A percentile compares a stretch with the other conserved stretches of the same genome.
These are phyloP conservation scores for Poeciliopsis paucimaculata DNA, from an alignment of 2,797 vertebrate genomes.

Conservation along the genomic window DNA sequence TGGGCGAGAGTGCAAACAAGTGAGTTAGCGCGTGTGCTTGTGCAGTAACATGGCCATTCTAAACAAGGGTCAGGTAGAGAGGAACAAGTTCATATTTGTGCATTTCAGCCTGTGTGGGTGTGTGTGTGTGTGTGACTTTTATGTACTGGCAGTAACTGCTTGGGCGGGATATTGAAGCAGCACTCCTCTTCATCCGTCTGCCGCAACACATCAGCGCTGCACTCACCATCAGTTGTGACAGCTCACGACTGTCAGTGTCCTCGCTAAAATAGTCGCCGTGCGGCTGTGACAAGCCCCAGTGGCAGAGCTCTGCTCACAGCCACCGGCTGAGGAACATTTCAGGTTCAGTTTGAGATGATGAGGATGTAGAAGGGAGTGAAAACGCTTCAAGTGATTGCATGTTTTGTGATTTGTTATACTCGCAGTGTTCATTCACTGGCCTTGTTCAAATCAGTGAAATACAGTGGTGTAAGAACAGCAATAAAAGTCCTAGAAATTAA, in stretches of 20 bases:
- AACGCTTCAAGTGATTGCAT: neutral
- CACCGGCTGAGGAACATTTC: conserved; percentile 70
- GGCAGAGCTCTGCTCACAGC: conserved; percentile 70
- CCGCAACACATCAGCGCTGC: conserved; percentile 62
- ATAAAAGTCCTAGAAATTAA: no score
- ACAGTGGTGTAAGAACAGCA: no score
- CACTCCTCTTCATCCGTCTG: conserved; percentile 37
- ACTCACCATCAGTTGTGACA: conserved; percentile 75
- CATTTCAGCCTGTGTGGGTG: no score
- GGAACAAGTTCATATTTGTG: neutral
- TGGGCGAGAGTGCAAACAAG: conserved; percentile 10
- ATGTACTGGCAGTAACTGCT: conserved; percentile 23
- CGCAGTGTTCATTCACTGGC: neutral
- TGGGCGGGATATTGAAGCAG: conserved; percentile 4
- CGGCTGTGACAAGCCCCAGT: conserved; percentile 63
- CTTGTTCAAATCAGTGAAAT: no score
- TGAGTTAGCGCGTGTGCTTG: conserved; percentile 1
- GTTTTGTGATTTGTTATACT: neutral
- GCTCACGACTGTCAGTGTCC: conserved; percentile 69
- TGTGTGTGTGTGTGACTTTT: neutral
- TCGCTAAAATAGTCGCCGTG: conserved; percentile 77
- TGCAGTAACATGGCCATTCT: neutral
- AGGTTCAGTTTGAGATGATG: conserved; percentile 15
- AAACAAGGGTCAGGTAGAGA: conserved; percentile 29
- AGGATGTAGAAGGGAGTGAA: neutral